Percentiles rank a stretch among this genome's conserved stretches.
Conservation (phyloP, 2,797 vertebrate species). For the Luscinia luscinia region DNA sequence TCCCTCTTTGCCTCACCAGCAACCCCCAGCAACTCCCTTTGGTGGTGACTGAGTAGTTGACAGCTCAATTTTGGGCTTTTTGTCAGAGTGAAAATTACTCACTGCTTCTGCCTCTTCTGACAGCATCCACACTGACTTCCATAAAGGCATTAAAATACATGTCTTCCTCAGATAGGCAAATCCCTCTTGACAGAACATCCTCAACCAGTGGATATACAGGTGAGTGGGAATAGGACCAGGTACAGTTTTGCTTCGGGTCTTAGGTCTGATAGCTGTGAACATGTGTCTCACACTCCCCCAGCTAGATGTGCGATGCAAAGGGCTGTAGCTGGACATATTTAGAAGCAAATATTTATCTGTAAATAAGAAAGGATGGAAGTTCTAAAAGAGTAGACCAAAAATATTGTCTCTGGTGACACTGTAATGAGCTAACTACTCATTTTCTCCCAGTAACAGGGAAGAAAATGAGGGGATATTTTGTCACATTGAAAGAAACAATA, state of each 20-base stretch:
- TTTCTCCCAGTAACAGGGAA: not conserved
- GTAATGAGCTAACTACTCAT: slow-evolving; percentile 1
- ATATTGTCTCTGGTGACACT: not conserved
- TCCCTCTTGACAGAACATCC: not conserved
- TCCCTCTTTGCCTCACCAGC: slow-evolving; percentile 29
- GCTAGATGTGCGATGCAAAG: not conserved
- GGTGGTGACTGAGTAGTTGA: not conserved
- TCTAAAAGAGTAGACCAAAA: not conserved
- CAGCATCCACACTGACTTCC: not conserved
- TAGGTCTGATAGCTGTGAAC: not conserved
- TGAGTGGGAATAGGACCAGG: not conserved
- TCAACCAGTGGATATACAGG: not conserved
- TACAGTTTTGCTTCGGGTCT: slow-evolving; percentile 1
- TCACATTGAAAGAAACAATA: not conserved
- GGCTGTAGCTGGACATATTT: not conserved
- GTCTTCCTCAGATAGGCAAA: not conserved
- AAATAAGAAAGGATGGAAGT: not conserved
- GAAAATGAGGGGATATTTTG: not conserved
- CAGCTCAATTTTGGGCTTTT: not conserved
- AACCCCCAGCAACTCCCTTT: slow-evolving; percentile 14
- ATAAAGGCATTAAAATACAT: not conserved
- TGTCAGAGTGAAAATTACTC: slow-evolving; percentile 38
- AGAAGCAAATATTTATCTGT: not conserved
- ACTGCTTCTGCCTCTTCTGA: slow-evolving; percentile 14
- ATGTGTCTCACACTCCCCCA: not conserved